Base-by-base conservation (phyloP, 2,797 vertebrate species). In the Rhinatrema bivittatum region DNA sequence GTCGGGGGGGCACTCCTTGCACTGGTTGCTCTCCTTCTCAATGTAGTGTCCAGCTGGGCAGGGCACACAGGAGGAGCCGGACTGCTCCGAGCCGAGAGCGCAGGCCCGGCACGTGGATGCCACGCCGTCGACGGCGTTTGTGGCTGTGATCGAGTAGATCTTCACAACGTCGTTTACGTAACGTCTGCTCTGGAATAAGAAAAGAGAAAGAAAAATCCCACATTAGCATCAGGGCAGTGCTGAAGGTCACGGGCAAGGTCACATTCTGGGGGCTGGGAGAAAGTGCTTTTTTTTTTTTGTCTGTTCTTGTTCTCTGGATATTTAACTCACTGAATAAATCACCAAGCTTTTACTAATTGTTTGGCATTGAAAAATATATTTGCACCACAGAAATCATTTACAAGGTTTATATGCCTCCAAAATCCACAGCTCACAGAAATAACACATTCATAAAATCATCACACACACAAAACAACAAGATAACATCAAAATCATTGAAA, bases 21-120 rank as follows among this genome's bases (percentile, higher is more conserved):
- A 99, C 69, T 79, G 85, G 74, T 81, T 97, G 56, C 38, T 92
- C 45, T 66, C 66, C 3, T 87, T 74, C 35, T 97, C 78, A 2
- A 98, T 96, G 79, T 89, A 99, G 72, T 97, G 84, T 13, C 94
- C 96, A 0, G 86, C 60, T 0, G 93, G 90, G 54, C 96, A 99
- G 11, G 94, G 93, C 45, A 98, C 87, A 5, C 96, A 98, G 1
- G 88, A 85, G 1, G 93, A 94, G 49, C 86, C 81, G 0, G 72
- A 83, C 28, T 79, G 76, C 25, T 81, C 76, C 0, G 86, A 70
- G 36, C 88, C 87, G 29, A 97, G 76, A 0, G 94, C 95, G 34
- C 95, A 99, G n/a, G 90, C 81, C 5, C 69, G 83, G 55, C 95
- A 98, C 6, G 64, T 67, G 0, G 91, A 93, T 1, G 94, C 91